phyloP scores from a whole-genome alignment of 2,888 invertebrate species.

The Panzeria rudis region DNA sequence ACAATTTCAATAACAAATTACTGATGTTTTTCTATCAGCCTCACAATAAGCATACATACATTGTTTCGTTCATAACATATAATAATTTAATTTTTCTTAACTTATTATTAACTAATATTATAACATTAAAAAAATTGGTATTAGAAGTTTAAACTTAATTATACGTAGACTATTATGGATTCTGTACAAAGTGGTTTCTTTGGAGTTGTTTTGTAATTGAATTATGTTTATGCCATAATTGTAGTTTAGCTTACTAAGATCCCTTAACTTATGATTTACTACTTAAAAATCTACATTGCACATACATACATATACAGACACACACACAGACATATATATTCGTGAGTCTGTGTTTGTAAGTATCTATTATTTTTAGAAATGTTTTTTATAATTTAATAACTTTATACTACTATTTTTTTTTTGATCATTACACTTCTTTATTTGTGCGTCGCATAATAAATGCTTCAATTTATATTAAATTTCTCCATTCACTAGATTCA shows the following conservation, averaged over 20 bases:
- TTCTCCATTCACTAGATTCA: conserved; percentile 36
- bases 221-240: conserved; percentile 9
- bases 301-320: conserved; percentile 13
- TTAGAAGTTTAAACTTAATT: conserved; percentile 36
- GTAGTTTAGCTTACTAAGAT: conserved; percentile 38
- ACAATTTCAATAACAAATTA: neutral
- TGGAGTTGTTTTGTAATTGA: conserved; percentile 34
- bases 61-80: too few relatives aligned
- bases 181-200: neutral
- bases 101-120: conserved; percentile 8
- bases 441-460: conserved; percentile 83
- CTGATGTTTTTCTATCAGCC: too few relatives aligned
- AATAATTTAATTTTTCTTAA: conserved; percentile 23
- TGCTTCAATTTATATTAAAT: conserved; percentile 75
- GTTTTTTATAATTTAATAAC: conserved; percentile 16
- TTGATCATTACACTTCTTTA: conserved; percentile 63
- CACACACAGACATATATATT: neutral
- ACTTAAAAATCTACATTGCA: conserved; percentile 52
- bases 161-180: neutral
- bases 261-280: conserved; percentile 40
- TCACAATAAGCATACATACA: too few relatives aligned
- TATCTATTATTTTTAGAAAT: conserved; percentile 11
- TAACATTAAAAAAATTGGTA: conserved; percentile 11
- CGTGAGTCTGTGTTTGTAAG: conserved; percentile 19
- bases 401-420: conserved; percentile 33